Base-by-base conservation (phyloP, 2,888 invertebrate species). In the Polydesmus complanatus region DNA sequence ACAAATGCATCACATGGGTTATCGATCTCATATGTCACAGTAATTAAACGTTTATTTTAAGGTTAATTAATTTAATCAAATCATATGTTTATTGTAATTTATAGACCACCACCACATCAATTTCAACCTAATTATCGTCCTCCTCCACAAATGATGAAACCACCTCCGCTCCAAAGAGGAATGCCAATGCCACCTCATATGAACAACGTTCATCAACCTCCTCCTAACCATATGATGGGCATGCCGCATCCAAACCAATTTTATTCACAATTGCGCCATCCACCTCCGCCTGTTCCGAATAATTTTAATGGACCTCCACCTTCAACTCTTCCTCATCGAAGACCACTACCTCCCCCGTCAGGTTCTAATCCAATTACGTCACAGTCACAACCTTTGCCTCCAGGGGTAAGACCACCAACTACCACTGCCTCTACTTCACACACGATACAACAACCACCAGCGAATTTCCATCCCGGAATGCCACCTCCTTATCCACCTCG, bases 271-370 rank as follows among this genome's bases (percentile, higher is more conserved):
- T 47, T 60, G 37, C 51, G 58, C n/a, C 25, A 37, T 11, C 60
- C 23, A 49, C 60, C 52, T 3, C 59, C 59, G 2, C 59, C 59
- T 27, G 53, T 25, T 27, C 59, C 59, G 1, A 52, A 25, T 54
- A 27, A 52, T 5, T 27, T 53, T 2, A 50, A n/a, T 26, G 54
- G 53, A 3, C n/a, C 53, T 23, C 26, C 52, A 2, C 22, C 26
- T 2, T 27, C 50, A 18, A 27, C 59, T 1, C 14, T 59, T 8
- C 53, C 59, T 3, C 59, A 49, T 27, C 50, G 59, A 2, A 37
- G 60, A 49, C 56, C 60, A 18, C 14, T 55, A 19, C 1, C 47
- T n/a, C 60, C 56, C 2, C 51, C 58, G 18, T 5, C 5, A 8
- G 37, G 37, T 8, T 8, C 37, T 14, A 14, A 5, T 37, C 5